Evolutionary conservation across 2,113 vertebrate genomes (phyloP).

Genomic region (Felis catus): DNA sequence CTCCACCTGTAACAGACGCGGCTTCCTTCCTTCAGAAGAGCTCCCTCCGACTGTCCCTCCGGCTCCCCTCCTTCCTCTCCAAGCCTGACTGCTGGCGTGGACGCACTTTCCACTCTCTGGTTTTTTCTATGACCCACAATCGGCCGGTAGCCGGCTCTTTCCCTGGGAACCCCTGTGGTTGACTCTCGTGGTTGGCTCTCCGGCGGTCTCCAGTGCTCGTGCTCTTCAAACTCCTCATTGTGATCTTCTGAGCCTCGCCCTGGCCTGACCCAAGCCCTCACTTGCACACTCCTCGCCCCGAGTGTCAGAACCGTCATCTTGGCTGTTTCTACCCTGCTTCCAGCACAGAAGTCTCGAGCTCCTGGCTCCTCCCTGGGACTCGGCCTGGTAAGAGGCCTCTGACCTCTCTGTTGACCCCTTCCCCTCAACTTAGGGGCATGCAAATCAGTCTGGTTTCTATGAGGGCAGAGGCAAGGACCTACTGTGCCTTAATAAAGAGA

Average conservation of each 20-base stretch:
- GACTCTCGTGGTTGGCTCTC: background rate
- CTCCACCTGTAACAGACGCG: background rate
- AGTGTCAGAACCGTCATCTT: background rate
- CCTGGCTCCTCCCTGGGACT: background rate
- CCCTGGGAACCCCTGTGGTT: background rate
- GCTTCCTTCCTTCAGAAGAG: background rate
- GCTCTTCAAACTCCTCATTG: background rate
- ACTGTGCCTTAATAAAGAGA: background rate
- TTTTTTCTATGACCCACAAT: accelerated
- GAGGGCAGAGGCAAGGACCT: background rate
- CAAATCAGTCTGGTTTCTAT: background rate
- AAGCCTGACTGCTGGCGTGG: accelerated
- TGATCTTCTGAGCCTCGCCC: background rate
- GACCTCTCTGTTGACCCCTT: background rate
- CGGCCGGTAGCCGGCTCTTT: background rate
- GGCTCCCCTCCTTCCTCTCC: background rate
- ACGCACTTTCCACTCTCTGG: background rate
- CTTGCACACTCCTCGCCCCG: background rate
- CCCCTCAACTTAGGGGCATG: background rate
- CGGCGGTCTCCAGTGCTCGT: background rate
- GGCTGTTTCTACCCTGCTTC: background rate
- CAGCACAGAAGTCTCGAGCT: background rate
- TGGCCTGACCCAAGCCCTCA: background rate
- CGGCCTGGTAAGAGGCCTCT: background rate
- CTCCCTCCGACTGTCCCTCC: accelerated